Percentiles rank a stretch among this genome's conserved stretches.
Evolutionary conservation across 2,888 invertebrate species (phyloP).

Genomic region (Unio pictorum): DNA sequence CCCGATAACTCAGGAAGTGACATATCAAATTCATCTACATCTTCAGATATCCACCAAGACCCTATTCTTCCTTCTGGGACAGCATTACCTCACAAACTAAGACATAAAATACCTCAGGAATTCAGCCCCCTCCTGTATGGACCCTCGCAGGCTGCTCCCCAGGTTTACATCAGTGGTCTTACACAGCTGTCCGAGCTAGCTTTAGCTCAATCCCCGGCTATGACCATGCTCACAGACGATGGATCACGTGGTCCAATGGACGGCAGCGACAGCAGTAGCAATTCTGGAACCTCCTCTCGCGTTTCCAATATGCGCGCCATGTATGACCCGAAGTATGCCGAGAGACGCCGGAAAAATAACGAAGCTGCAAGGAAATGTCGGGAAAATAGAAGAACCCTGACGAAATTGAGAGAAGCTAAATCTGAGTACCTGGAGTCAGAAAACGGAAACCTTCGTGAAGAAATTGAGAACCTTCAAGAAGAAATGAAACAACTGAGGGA

Average conservation of each 20-base stretch:
- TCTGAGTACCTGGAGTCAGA: slow-evolving; percentile 70
- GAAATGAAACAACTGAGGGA: slow-evolving; percentile 90
- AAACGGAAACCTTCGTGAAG: slow-evolving; percentile 77
- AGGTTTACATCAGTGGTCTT: slow-evolving; percentile 54
- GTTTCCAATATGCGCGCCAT: slow-evolving; percentile 35
- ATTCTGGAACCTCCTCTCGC: slow-evolving; percentile 18
- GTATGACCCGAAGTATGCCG: slow-evolving; percentile 68
- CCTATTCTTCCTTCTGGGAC: slow-evolving; percentile 35
- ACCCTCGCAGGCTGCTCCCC: slow-evolving; percentile 13
- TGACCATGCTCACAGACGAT: slow-evolving; percentile 21
- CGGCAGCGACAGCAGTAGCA: slow-evolving; percentile 5
- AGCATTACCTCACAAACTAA: slow-evolving; percentile 58
- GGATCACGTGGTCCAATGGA: slow-evolving; percentile 13
- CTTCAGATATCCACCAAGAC: slow-evolving; percentile 26
- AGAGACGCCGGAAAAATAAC: slow-evolving; percentile 72
- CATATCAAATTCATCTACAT: slow-evolving; percentile 43
- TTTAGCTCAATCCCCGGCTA: slow-evolving; percentile 51
- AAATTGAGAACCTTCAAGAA: slow-evolving; percentile 88
- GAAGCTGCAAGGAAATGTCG: slow-evolving; percentile 73
- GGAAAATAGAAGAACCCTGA: slow-evolving; percentile 71
- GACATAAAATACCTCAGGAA: slow-evolving; percentile 53
- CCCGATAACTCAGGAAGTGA: slow-evolving; percentile 41
- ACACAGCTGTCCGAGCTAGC: slow-evolving; percentile 62
- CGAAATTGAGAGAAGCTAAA: slow-evolving; percentile 69
- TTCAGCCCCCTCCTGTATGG: slow-evolving; percentile 14